Percentiles rank a stretch among this genome's conserved stretches.
These are phyloP conservation scores for Antennarius maculatus DNA, from an alignment of 2,797 vertebrate species.

Conservation along the genomic window DNA sequence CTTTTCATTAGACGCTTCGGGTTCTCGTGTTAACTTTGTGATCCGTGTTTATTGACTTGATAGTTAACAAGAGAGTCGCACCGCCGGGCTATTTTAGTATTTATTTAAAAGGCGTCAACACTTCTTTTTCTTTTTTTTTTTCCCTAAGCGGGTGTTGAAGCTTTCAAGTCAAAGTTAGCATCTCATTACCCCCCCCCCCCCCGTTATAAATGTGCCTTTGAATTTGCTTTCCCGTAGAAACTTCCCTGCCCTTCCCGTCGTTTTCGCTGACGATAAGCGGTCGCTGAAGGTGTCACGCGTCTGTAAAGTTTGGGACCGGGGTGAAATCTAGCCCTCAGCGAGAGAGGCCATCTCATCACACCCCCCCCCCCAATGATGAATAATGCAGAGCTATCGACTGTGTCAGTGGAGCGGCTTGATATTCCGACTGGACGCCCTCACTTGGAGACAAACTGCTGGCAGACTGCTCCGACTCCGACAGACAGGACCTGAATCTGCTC, in stretches of 20 bases:
- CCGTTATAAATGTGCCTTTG: constrained; percentile 28
- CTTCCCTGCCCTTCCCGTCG: constrained; percentile 56
- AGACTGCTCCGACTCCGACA: constrained; percentile 64
- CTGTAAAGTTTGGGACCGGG: constrained; percentile 68
- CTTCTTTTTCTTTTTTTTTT: not conserved
- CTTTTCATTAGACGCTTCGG: constrained; percentile 58
- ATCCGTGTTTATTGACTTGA: constrained; percentile 76
- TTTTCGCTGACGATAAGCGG: constrained; percentile 74
- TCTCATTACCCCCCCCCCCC: constrained; percentile 14
- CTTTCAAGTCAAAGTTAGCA: constrained; percentile 30
- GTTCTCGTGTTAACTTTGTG: constrained; percentile 70
- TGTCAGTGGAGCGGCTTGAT: constrained; percentile 75
- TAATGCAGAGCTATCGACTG: constrained; percentile 81
- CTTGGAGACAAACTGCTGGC: constrained; percentile 78
- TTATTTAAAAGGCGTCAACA: constrained; percentile 31
- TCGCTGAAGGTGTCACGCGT: constrained; percentile 70
- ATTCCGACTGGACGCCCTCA: constrained; percentile 78
- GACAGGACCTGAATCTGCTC: constrained; percentile 68
- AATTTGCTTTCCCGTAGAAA: constrained; percentile 26
- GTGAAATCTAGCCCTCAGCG: constrained; percentile 69
- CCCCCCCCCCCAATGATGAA: constrained; percentile 69
- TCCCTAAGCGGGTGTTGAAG: not conserved
- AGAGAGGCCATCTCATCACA: constrained; percentile 69
- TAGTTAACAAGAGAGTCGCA: constrained; percentile 58
- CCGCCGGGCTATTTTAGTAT: constrained; percentile 42